Evolutionary conservation across 2,888 invertebrate species (phyloP).

Genomic region (Himalopsyche anomala): DNA sequence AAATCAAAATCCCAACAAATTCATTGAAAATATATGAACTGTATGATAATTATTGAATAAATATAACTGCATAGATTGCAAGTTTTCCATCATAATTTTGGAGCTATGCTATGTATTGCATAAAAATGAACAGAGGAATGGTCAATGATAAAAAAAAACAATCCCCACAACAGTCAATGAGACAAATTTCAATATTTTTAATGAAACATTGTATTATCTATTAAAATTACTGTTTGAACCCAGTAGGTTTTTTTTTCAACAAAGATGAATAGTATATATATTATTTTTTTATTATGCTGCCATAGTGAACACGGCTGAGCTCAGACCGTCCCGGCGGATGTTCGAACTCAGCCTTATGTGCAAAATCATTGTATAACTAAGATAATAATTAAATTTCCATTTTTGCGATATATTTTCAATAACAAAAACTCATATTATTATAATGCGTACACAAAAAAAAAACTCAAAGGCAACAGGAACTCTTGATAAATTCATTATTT

Average conservation of each 20-base stretch:
- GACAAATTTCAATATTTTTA: neutral
- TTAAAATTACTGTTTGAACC: neutral
- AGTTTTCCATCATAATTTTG: too few species aligned
- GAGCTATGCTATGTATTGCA: too few species aligned
- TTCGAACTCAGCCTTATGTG: neutral
- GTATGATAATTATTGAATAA: too few species aligned
- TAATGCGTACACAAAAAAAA: constrained; percentile 25
- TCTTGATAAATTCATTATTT: constrained; percentile 46
- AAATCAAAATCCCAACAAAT: too few species aligned
- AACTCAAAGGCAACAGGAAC: constrained; percentile 52
- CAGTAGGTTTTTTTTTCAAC: neutral
- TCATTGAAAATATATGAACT: too few species aligned
- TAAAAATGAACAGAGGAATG: too few species aligned
- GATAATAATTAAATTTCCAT: constrained; percentile 20
- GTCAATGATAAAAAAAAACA: neutral
- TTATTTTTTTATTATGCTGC: constrained; percentile 27
- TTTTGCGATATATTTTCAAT: constrained; percentile 12
- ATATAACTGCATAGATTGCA: too few species aligned
- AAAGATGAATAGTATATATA: neutral
- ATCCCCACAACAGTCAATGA: neutral
- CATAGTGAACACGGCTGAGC: constrained; percentile 7
- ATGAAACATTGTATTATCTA: neutral
- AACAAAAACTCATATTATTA: constrained; percentile 31
- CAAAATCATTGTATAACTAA: constrained; percentile 34
- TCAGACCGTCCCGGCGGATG: neutral